A percentile compares a stretch with the other conserved stretches of the same genome.
These are phyloP conservation scores for Uropetala carovei DNA, from an alignment of 2,888 invertebrate genomes.

Conservation along the genomic window DNA sequence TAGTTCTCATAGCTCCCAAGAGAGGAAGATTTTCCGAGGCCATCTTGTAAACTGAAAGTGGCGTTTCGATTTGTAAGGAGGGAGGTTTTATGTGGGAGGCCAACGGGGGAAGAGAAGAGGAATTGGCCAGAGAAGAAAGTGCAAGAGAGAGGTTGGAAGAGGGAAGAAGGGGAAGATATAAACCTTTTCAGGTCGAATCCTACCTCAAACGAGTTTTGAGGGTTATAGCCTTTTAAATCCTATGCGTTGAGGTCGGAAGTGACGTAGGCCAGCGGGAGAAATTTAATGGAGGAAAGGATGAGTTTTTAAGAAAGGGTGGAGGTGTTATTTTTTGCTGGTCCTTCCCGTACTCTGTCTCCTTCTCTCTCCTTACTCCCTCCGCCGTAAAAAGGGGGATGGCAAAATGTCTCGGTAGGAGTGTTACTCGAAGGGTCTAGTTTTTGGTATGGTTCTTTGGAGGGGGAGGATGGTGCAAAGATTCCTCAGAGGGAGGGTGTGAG, in stretches of 20 bases:
- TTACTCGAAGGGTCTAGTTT: neutral
- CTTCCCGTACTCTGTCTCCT: neutral
- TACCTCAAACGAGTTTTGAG: slow-evolving; percentile 57
- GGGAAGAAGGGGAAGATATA: slow-evolving; percentile 35
- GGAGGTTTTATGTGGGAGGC: neutral
- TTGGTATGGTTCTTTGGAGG: neutral
- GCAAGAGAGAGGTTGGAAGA: neutral
- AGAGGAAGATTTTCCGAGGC: neutral
- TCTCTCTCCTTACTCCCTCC: neutral
- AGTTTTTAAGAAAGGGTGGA: neutral
- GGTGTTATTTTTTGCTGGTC: neutral
- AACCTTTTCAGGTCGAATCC: slow-evolving; percentile 50
- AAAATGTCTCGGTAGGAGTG: slow-evolving; percentile 1
- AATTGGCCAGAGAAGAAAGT: neutral
- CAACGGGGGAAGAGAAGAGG: neutral
- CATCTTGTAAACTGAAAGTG: slow-evolving; percentile 51
- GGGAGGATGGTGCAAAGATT: slow-evolving; percentile 3
- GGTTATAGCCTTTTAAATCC: slow-evolving; percentile 62
- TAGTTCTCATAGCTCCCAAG: neutral
- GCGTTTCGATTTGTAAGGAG: slow-evolving; percentile 25
- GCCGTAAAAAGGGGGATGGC: neutral
- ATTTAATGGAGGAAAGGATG: slow-evolving; percentile 8
- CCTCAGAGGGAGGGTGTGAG: neutral
- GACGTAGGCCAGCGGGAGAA: neutral
- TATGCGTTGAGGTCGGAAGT: slow-evolving; percentile 33